phyloP scores from a whole-genome alignment of 2,113 vertebrate species.

The Brienomyrus longianalis region DNA sequence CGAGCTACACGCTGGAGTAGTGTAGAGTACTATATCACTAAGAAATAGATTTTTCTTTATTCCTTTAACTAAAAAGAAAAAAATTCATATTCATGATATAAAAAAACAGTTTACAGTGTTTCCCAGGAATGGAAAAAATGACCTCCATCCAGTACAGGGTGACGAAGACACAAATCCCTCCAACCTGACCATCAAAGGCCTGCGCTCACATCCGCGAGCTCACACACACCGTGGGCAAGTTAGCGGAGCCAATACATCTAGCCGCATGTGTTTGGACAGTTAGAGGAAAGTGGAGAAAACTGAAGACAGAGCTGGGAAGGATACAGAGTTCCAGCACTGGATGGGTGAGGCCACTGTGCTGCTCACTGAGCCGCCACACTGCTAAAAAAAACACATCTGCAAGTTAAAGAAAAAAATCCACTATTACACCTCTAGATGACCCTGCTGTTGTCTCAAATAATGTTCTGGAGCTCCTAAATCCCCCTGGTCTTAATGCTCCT shows the following conservation, averaged over 20 bases:
- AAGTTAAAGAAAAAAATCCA: not conserved
- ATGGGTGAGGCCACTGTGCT: not conserved
- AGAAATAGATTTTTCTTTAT: not conserved
- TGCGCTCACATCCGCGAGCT: not conserved
- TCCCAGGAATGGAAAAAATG: not conserved
- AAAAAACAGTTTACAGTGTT: not conserved
- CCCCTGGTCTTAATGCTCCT: not conserved
- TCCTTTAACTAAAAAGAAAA: not conserved
- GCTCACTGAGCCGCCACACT: not conserved
- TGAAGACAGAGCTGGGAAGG: not conserved
- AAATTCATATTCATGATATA: not conserved
- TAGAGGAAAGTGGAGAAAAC: not conserved
- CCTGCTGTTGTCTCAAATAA: not conserved
- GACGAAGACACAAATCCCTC: not conserved
- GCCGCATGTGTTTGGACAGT: not conserved
- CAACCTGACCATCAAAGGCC: not conserved
- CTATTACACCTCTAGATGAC: not conserved
- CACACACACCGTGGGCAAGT: not conserved
- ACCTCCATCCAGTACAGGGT: not conserved
- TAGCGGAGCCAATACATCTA: not conserved
- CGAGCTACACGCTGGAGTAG: not conserved
- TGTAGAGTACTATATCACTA: not conserved
- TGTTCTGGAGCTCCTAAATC: not conserved
- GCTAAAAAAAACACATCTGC: not conserved
- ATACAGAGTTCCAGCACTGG: not conserved